Evolutionary conservation across 2,113 vertebrate species (phyloP).

Genomic region (Lipophrys pholis): DNA sequence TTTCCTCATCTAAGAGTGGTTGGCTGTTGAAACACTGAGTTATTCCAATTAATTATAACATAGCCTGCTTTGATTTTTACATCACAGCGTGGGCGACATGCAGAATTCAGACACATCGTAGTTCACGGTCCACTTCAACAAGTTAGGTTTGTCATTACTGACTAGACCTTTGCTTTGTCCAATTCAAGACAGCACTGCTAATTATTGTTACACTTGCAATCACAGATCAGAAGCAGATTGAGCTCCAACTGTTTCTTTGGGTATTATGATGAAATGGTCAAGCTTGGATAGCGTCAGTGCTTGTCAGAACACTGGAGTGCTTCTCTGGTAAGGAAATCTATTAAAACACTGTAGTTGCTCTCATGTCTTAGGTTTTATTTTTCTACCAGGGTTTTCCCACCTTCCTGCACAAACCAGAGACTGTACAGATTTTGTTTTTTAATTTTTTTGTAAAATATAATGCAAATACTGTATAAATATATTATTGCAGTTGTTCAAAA

Average conservation of each 20-base stretch:
- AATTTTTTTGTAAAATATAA: slow-evolving; percentile 80
- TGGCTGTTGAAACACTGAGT: slow-evolving; percentile 16
- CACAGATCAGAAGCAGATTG: slow-evolving; percentile 16
- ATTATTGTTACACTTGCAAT: slow-evolving; percentile 25
- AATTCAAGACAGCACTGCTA: slow-evolving; percentile 37
- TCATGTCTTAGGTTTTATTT: slow-evolving; percentile 71
- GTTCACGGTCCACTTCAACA: slow-evolving; percentile 29
- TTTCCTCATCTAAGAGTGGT: slow-evolving; percentile 43
- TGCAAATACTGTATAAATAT: slow-evolving; percentile 85
- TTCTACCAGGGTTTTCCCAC: slow-evolving; percentile 87
- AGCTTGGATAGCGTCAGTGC: slow-evolving; percentile 29
- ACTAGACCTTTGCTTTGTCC: slow-evolving; percentile 46
- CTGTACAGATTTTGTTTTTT: slow-evolving; percentile 91
- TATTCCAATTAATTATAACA: slow-evolving; percentile 34
- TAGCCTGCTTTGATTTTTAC: slow-evolving; percentile 47
- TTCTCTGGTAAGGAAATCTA: slow-evolving; percentile 37
- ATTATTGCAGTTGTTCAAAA: slow-evolving; percentile 79
- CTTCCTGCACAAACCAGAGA: slow-evolving; percentile 92
- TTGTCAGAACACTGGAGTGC: slow-evolving; percentile 33
- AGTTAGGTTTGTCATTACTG: slow-evolving; percentile 50
- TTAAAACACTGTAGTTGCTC: slow-evolving; percentile 29
- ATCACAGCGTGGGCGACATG: slow-evolving; percentile 29
- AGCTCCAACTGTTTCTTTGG: slow-evolving; percentile 11
- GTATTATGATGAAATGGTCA: slow-evolving; percentile 33
- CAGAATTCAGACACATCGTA: slow-evolving; percentile 32